A percentile compares a stretch with the other conserved stretches of the same genome.
These are phyloP conservation scores for mouse (Mus musculus) DNA, from an alignment of 2,113 vertebrate genomes.

Conservation along the genomic window DNA sequence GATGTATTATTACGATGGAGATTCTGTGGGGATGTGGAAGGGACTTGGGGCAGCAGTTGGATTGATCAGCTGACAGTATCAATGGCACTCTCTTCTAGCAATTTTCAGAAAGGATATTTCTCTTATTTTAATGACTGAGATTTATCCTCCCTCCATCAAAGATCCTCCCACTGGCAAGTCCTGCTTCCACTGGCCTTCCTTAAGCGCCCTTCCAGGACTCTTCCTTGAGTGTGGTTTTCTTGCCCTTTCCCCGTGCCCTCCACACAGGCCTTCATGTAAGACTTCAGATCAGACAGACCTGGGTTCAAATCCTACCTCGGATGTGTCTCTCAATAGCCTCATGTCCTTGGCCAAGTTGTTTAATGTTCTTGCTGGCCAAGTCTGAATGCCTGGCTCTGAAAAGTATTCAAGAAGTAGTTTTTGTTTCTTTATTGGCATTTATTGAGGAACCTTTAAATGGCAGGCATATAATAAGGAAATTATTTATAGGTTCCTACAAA, in stretches of 20 bases:
- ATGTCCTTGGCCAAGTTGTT: not conserved
- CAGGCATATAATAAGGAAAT: not conserved
- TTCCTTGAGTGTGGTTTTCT: not conserved
- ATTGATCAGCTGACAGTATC: not conserved
- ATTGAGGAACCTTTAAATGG: not conserved
- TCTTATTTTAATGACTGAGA: not conserved
- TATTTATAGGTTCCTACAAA: not conserved
- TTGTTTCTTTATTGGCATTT: not conserved
- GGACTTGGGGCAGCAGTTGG: not conserved
- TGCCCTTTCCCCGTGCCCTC: not conserved
- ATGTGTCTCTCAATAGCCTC: not conserved
- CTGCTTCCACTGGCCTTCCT: not conserved
- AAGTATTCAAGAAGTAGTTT: not conserved
- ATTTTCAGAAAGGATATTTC: not conserved
- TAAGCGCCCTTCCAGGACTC: not conserved
- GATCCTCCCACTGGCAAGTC: not conserved
- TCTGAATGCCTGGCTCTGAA: not conserved
- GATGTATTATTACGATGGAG: not conserved
- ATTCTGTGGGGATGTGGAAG: not conserved
- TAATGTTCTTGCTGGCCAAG: not conserved
- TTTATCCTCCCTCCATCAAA: fast-evolving
- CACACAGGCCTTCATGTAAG: not conserved
- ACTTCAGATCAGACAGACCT: not conserved
- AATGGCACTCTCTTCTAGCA: not conserved
- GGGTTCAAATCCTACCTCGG: not conserved